These are phyloP conservation scores for Ginglymostoma cirratum DNA, from an alignment of 2,113 vertebrate species.

Conservation along the genomic window DNA sequence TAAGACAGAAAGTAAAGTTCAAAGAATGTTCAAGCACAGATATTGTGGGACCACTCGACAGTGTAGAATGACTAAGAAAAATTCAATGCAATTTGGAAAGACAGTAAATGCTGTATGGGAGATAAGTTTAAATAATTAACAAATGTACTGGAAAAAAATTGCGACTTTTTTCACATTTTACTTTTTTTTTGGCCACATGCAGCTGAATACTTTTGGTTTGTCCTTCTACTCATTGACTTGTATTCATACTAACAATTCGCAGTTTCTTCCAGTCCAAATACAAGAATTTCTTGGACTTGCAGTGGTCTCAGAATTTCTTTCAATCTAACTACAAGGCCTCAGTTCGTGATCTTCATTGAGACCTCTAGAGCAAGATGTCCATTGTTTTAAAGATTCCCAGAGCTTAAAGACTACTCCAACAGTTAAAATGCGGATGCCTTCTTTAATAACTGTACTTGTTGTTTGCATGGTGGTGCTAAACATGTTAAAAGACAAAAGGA, in stretches of 20 bases:
- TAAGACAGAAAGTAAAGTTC: neutral
- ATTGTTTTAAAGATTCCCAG: neutral
- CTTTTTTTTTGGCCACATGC: neutral
- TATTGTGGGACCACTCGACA: neutral
- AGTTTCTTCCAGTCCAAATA: neutral
- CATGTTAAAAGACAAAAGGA: neutral
- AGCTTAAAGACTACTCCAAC: neutral
- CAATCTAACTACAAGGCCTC: neutral
- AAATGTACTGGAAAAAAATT: neutral
- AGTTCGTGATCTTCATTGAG: neutral
- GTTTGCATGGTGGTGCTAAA: slow-evolving; percentile 16
- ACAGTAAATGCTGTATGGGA: neutral
- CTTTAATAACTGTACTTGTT: neutral
- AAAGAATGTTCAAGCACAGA: neutral
- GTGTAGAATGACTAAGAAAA: neutral
- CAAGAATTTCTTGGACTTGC: neutral
- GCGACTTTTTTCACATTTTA: neutral
- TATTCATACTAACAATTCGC: neutral
- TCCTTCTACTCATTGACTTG: neutral
- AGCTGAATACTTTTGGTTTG: neutral
- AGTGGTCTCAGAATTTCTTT: neutral
- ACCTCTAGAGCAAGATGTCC: neutral
- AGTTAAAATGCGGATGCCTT: neutral
- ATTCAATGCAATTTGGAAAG: neutral
- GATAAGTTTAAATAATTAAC: neutral